Evolutionary conservation across 2,797 vertebrate genomes (phyloP), one percentile per base, ranked within the genome.

Genomic region (Anas capensis): DNA sequence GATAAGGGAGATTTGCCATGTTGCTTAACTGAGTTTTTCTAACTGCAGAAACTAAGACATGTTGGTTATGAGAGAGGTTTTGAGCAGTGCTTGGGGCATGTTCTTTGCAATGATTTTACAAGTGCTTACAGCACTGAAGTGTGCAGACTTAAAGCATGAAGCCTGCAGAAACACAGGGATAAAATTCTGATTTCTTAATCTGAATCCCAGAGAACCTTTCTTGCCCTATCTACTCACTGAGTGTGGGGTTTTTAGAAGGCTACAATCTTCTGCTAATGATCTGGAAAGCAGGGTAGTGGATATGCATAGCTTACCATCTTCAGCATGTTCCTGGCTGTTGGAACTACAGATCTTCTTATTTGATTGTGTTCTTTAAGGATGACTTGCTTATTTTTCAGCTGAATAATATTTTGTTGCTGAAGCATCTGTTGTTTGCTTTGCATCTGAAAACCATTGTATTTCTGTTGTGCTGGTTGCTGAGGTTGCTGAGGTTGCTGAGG

Each of bases 251-350:
- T 72, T 76, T 14, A 71, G 46, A 61, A 46, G 17, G 10, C 23
- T 53, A 48, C 27, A 15, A 3, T 42, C 19, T 71, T 66, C 29
- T 76, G 26, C 11, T 36, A 76, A 31, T 7, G 6, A 44, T 34
- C 9, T 51, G 40, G 40, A 85, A 73, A 73, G 12, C n/a, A 76
- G 38, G 11, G 4, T 31, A 38, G 26, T 24, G 62, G 42, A n/a
- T 51, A 19, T 17, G 18, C 29, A 15, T 10, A 27, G 15, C 93
- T 97, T 92, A 97, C 96, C 97, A 97, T 97, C 91, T 97, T 97
- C 89, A 97, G 77, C 96, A 97, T 97, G 85, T 97, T 97, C 3
- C 56, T 70, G 83, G 96, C 93, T 0, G 71, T 62, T 64, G 97
- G 97, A 58, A 29, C 3, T 15, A 95, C 91, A 49, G 88, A 85